A percentile compares a stretch with the other conserved stretches of the same genome.
phyloP scores from a whole-genome alignment of 2,113 vertebrate genomes.

The Gopherus evgoodei region DNA sequence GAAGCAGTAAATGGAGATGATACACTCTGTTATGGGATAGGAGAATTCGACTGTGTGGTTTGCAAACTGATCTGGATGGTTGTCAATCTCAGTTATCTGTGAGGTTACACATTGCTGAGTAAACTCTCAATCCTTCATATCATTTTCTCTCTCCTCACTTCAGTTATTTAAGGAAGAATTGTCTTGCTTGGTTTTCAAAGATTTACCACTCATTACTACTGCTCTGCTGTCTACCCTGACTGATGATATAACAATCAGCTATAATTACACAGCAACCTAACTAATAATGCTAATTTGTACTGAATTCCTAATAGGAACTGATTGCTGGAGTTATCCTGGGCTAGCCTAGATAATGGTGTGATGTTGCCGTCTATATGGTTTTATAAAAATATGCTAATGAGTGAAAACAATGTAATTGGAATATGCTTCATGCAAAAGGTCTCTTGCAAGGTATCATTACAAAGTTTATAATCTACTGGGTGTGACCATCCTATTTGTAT shows the following conservation, averaged over 20 bases:
- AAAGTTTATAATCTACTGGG: too few relatives aligned
- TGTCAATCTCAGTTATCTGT: neutral
- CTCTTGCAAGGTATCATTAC: too few relatives aligned
- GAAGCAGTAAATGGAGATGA: neutral
- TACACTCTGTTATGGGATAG: neutral
- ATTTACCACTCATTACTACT: neutral
- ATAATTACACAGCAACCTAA: neutral
- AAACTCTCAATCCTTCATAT: rapidly evolving
- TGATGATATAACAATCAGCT: neutral
- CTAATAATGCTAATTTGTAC: neutral
- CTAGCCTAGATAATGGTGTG: neutral
- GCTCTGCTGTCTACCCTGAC: neutral
- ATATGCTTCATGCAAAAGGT: too few relatives aligned
- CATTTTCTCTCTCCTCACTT: neutral
- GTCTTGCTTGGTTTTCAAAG: neutral
- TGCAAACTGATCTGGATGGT: neutral
- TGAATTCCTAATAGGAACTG: neutral
- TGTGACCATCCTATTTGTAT: too few relatives aligned
- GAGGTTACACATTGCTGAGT: neutral
- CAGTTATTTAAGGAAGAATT: constrained; percentile 6
- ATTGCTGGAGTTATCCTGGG: neutral
- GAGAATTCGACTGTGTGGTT: neutral
- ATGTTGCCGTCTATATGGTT: too few relatives aligned
- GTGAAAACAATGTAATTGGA: too few relatives aligned
- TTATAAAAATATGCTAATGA: too few relatives aligned